A percentile compares a stretch with the other conserved stretches of the same genome.
Evolutionary conservation across 2,113 vertebrate species (phyloP).

Genomic region (Elaphurus davidianus): DNA sequence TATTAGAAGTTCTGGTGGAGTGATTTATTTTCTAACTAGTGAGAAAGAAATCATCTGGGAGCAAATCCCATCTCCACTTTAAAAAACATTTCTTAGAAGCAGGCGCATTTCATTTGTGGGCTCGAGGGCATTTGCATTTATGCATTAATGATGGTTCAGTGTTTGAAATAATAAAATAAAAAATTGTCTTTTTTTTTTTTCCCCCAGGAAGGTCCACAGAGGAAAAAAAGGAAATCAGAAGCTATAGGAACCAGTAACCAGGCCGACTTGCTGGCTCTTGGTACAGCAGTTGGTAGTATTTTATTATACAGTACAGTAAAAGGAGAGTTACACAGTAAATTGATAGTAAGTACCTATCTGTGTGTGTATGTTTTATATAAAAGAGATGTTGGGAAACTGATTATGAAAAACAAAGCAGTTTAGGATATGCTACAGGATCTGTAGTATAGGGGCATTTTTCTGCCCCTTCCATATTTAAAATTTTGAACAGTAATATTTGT

Average conservation of each 20-base stretch:
- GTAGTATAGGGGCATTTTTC: not conserved
- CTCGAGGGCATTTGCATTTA: not conserved
- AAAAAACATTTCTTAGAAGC: not conserved
- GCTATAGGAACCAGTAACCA: conserved; percentile 82
- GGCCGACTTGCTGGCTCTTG: conserved; percentile 94
- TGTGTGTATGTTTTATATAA: not conserved
- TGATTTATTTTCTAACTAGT: not conserved
- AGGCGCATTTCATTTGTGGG: not conserved
- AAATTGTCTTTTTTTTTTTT: not conserved
- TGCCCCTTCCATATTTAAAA: not conserved
- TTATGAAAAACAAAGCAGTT: not conserved
- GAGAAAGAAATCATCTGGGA: not conserved
- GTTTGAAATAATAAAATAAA: conserved; percentile 55
- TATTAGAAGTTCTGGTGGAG: not conserved
- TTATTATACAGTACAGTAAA: conserved; percentile 96
- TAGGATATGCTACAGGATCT: not conserved
- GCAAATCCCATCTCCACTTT: not conserved
- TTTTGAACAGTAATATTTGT: not conserved
- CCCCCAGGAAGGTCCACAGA: conserved; percentile 92
- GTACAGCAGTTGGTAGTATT: conserved; percentile 94
- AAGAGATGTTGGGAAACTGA: not conserved
- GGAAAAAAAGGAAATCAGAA: conserved; percentile 98
- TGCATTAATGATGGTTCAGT: conserved; percentile 30
- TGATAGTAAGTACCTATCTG: conserved; percentile 84
- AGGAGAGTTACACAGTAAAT: conserved; percentile 94